These are phyloP conservation scores for Spodoptera littoralis DNA, from an alignment of 2,888 invertebrate species.

Conservation along the genomic window DNA sequence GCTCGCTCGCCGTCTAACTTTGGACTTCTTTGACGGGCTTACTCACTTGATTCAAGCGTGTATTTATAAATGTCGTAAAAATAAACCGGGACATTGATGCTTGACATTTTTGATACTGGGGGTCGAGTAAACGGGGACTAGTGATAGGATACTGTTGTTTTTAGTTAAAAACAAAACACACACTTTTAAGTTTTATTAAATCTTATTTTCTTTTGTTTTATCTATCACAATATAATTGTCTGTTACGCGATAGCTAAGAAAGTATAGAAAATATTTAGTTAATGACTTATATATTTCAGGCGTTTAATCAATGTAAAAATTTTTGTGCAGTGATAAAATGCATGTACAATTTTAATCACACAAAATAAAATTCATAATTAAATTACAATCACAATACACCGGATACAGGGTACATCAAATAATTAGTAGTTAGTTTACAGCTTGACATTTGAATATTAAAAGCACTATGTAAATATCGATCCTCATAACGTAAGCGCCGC, in stretches of 20 bases:
- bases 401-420: constrained; percentile 48
- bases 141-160: neutral
- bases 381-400: constrained; percentile 16
- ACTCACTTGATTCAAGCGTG: constrained; percentile 61
- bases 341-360: too few species aligned
- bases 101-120: constrained; percentile 41
- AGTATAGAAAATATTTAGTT: neutral
- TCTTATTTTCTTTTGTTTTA: too few species aligned
- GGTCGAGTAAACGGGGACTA: constrained; percentile 34
- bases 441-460: constrained; percentile 81
- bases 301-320: neutral
- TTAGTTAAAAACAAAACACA: neutral
- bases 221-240: too few species aligned
- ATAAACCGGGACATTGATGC: constrained; percentile 56
- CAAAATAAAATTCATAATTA: constrained; percentile 3
- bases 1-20: constrained; percentile 51
- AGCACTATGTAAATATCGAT: constrained; percentile 87
- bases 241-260: too few species aligned
- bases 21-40: constrained; percentile 55
- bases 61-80: constrained; percentile 67
- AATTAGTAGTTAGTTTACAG: constrained; percentile 65
- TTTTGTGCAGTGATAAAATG: too few species aligned
- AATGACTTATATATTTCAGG: too few species aligned
- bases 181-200: too few species aligned
- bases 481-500: constrained; percentile 78